Evolutionary conservation across 2,797 vertebrate species (phyloP).

Genomic region (Scyliorhinus canicula): DNA sequence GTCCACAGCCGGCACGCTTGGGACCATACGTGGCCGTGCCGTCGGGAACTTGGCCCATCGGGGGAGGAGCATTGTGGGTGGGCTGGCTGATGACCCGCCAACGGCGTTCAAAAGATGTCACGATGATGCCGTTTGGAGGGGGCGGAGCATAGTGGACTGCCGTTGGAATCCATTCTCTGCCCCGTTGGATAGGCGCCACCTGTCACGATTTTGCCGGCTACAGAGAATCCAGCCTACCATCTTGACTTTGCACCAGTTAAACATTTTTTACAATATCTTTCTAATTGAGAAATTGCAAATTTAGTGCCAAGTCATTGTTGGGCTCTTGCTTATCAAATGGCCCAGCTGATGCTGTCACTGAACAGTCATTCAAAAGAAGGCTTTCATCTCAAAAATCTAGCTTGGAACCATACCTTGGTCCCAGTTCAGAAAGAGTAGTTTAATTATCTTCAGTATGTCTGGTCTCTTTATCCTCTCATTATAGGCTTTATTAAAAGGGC

Average conservation of each 20-base stretch:
- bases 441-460: not conserved
- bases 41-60: too few relatives aligned
- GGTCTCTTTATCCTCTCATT: not conserved
- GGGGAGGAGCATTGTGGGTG: too few relatives aligned
- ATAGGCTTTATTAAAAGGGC: not conserved
- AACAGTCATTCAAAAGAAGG: not conserved
- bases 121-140: too few relatives aligned
- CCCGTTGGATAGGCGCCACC: too few relatives aligned
- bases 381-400: not conserved
- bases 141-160: too few relatives aligned
- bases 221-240: too few relatives aligned
- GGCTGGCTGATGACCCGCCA: too few relatives aligned
- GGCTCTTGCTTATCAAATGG: not conserved
- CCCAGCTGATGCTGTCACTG: not conserved
- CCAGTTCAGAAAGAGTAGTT: not conserved
- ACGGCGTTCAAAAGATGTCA: too few relatives aligned
- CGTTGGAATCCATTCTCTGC: too few relatives aligned
- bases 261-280: not conserved
- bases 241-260: not conserved
- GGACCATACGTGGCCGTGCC: too few relatives aligned
- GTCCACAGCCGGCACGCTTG: too few relatives aligned
- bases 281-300: not conserved
- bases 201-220: too few relatives aligned
- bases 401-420: not conserved
- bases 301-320: not conserved